Conservation (phyloP, 1,140 invertebrate genomes). For the Aphelinus certus region DNA sequence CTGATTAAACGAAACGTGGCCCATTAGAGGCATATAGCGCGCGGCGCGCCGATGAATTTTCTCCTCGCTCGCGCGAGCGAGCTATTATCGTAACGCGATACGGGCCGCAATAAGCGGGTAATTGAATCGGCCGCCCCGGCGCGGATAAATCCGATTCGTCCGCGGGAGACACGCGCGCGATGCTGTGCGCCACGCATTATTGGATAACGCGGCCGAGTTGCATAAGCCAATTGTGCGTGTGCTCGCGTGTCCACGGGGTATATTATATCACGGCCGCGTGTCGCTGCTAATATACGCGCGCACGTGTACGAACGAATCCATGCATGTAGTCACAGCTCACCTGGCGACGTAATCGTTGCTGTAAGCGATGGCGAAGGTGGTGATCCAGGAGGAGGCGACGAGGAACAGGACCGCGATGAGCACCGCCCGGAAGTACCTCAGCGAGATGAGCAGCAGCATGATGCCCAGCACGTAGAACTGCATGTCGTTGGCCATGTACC, state of each 20-base stretch:
- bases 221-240: not conserved
- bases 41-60: not conserved
- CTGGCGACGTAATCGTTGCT: slow-evolving; percentile 79
- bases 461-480: slow-evolving; percentile 85
- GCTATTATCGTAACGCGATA: slow-evolving; percentile 17
- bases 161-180: too few species aligned
- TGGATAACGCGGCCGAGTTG: slow-evolving; percentile 7
- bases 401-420: slow-evolving; percentile 61
- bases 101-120: slow-evolving; percentile 17
- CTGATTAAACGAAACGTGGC: slow-evolving; percentile 27
- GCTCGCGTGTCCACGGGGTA: not conserved
- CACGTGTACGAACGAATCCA: not conserved
- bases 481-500: slow-evolving; percentile 93
- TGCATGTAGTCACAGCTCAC: slow-evolving; percentile 53
- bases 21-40: not conserved
- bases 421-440: slow-evolving; percentile 71
- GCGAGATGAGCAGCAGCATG: slow-evolving; percentile 76
- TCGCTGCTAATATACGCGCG: not conserved
- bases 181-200: not conserved
- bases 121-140: slow-evolving; percentile 21
- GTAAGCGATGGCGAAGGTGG: slow-evolving; percentile 78
- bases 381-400: slow-evolving; percentile 77
- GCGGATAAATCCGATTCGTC: not conserved
- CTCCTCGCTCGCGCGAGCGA: not conserved
- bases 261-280: not conserved